Evolutionary conservation across 2,888 invertebrate genomes (phyloP).

Genomic region (Amiota minor): DNA sequence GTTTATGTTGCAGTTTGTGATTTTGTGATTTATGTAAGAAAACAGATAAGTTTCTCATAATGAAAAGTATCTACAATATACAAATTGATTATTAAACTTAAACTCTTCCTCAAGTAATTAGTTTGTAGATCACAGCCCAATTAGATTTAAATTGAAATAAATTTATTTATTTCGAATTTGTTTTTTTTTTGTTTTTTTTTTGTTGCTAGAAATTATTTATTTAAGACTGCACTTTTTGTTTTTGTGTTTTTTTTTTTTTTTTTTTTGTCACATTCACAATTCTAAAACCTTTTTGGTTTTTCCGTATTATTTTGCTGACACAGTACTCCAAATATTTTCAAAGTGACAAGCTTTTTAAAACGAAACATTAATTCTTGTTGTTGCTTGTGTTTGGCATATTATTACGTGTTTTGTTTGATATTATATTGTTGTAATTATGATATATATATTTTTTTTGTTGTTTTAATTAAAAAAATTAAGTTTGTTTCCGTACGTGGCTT

Average conservation of each 20-base stretch:
- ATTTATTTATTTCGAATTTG: constrained; percentile 27
- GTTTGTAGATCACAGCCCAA: no score
- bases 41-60: constrained; percentile 56
- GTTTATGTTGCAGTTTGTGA: constrained; percentile 30
- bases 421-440: constrained; percentile 30
- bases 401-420: constrained; percentile 31
- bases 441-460: constrained; percentile 25
- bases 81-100: no score
- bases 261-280: no score
- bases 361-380: constrained; percentile 34
- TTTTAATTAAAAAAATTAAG: constrained; percentile 6
- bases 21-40: constrained; percentile 36
- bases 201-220: constrained; percentile 29
- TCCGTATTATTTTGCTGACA: constrained; percentile 53
- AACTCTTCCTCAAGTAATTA: no score
- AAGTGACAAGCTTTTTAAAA: constrained; percentile 40
- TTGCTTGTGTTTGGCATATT: constrained; percentile 17
- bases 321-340: constrained; percentile 60
- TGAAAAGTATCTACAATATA: constrained; percentile 46
- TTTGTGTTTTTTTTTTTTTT: no score
- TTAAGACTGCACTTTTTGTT: constrained; percentile 1
- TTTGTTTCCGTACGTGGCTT: neutral
- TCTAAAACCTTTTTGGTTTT: neutral
- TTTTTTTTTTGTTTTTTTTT: constrained; percentile 14
- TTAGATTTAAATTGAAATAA: no score